These are phyloP conservation scores for Macrophya alboannulata DNA, from an alignment of 2,888 invertebrate genomes.

Conservation along the genomic window DNA sequence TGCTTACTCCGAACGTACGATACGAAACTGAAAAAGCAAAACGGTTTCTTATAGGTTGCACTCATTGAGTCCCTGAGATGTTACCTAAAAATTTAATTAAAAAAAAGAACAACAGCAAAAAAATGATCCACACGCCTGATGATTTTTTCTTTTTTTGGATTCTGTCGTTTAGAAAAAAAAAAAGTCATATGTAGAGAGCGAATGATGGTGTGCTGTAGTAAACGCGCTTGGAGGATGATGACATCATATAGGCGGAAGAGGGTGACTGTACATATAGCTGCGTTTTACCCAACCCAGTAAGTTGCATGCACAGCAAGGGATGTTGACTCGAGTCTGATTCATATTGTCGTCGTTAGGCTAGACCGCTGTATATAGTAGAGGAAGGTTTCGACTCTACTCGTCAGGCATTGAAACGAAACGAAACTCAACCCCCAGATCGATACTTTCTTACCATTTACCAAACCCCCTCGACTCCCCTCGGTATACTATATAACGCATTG, in stretches of 20 bases:
- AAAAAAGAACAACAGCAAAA: too few relatives aligned
- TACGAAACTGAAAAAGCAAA: constrained; percentile 6
- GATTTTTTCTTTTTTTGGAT: neutral
- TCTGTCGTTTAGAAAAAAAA: neutral
- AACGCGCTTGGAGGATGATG: constrained; percentile 43
- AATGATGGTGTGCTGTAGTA: neutral
- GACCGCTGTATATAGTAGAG: neutral
- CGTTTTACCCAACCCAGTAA: neutral
- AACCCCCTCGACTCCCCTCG: neutral
- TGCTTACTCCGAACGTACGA: neutral
- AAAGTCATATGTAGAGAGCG: neutral
- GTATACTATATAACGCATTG: constrained; percentile 12
- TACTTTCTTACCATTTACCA: constrained; percentile 49
- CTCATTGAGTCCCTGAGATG: too few relatives aligned
- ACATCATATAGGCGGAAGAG: constrained; percentile 39
- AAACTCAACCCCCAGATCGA: constrained; percentile 36
- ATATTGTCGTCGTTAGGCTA: constrained; percentile 51
- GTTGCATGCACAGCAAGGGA: constrained; percentile 28
- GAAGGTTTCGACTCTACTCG: constrained; percentile 46
- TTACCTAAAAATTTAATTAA: neutral
- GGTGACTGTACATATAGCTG: constrained; percentile 3
- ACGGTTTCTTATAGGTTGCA: neutral
- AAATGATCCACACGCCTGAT: too few relatives aligned
- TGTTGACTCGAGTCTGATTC: constrained; percentile 52
- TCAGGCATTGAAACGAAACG: neutral